Evolutionary conservation across 2,797 vertebrate species (phyloP), one percentile per base, ranked within the genome.

Genomic region (Adelosebastes latens): DNA sequence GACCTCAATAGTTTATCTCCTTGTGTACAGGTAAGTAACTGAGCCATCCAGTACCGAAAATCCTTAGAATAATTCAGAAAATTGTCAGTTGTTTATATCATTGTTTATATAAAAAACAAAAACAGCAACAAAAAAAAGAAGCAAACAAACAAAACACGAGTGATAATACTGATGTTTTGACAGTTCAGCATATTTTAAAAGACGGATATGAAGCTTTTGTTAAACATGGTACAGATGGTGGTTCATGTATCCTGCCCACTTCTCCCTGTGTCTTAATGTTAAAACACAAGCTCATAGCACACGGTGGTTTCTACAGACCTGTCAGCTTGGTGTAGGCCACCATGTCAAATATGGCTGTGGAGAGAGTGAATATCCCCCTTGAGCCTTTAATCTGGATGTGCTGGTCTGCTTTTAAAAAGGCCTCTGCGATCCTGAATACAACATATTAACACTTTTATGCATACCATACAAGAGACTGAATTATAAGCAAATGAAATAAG

Each of bases 291-390:
- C 11, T 22, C 56, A 76, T 2, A 39, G 22, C 16, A 34, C 66
- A 66, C 13, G 32, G 5, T 10, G 1, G 6, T 16, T 22, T 75
- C 52, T 39, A 70, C 94, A 85, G 77, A 99, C 98, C 98, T 82
- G 98, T 99, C 5, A 99, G 93, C 77, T 98, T 98, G 63, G 96
- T 96, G 92, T 98, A 99, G 63, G 97, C 98, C 92, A 95, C 96
- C 98, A 98, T 98, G 92, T 99, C 97, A 6, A 97, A 93, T 42
- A 97, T 96, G 24, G 98, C 95, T 59, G 91, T 94, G 63, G 98
- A 99, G 66, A 98, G 96, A 0, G 1, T 92, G 89, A 92, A 97
- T 11, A 34, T 78, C 4, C 95, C 95, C 2, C 3, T 14, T 4
- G 95, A 89, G 53, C 97, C 98, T 85, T 84, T 39, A 59, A 98